Conservation (phyloP, 2,888 invertebrate species). For the Onthophagus sagittarius region DNA sequence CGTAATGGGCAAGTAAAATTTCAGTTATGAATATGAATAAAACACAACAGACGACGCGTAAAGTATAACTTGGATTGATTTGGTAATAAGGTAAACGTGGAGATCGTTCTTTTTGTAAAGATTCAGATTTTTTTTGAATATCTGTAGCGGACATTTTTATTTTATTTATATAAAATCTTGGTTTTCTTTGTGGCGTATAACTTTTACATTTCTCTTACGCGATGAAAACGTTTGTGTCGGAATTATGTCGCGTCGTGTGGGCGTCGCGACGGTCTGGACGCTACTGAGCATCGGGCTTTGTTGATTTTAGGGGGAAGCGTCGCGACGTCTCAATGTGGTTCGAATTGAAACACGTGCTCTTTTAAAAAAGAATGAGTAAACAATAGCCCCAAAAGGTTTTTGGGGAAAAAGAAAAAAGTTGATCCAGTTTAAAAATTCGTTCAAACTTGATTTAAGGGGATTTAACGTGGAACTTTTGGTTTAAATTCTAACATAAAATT, state of each 20-base stretch:
- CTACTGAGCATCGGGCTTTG: constrained; percentile 11
- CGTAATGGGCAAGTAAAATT: constrained; percentile 45
- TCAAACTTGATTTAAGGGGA: neutral
- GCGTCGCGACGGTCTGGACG: constrained; percentile 13
- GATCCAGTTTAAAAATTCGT: too few species aligned
- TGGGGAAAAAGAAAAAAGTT: too few species aligned
- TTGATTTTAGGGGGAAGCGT: constrained; percentile 10
- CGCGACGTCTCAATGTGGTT: neutral
- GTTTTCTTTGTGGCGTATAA: neutral
- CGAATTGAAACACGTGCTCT: constrained; percentile 4
- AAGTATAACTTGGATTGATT: constrained; percentile 44
- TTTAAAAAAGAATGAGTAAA: neutral
- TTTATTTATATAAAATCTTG: too few species aligned
- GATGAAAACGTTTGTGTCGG: neutral
- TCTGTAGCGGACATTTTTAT: constrained; percentile 26
- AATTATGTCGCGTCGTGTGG: neutral
- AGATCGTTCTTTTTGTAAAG: constrained; percentile 17
- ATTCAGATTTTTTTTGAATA: constrained; percentile 21
- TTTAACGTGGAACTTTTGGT: too few species aligned
- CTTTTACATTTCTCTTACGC: constrained; percentile 21
- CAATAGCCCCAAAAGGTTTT: too few species aligned
- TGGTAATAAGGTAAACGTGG: constrained; percentile 28
- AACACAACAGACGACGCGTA: constrained; percentile 46
- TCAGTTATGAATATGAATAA: constrained; percentile 46
- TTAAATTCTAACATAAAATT: too few species aligned